These are phyloP conservation scores for Chanos chanos DNA, from an alignment of 2,797 vertebrate genomes.

Conservation along the genomic window DNA sequence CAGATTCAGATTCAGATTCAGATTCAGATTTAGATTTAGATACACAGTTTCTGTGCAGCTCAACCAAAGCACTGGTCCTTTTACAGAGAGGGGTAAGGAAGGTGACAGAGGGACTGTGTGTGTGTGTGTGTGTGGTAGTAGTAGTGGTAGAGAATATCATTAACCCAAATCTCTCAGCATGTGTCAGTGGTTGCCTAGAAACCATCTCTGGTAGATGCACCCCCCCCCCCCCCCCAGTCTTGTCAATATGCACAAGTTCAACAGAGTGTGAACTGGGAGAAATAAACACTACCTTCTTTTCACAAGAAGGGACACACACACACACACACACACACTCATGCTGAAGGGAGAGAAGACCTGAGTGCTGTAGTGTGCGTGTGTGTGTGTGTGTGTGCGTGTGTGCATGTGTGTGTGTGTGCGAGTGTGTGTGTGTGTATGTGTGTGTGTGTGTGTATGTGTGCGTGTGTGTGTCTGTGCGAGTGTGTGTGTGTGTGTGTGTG, in stretches of 20 bases:
- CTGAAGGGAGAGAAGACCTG: neutral
- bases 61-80: too few species aligned
- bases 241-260: neutral
- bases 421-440: neutral
- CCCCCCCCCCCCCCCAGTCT: neutral
- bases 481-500: too few species aligned
- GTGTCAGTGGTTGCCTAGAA: neutral
- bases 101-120: too few species aligned
- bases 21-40: too few species aligned
- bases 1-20: too few species aligned
- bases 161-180: slow-evolving; percentile 3
- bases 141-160: slow-evolving; percentile 11
- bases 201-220: neutral
- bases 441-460: neutral
- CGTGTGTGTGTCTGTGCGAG: neutral
- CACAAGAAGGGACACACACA: neutral
- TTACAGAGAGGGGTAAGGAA: too few species aligned
- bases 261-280: neutral
- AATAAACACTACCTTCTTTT: neutral
- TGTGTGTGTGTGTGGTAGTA: too few species aligned
- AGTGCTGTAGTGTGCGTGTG: neutral
- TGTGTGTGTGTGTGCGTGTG: neutral
- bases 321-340: neutral
- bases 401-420: neutral
- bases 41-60: too few species aligned